Evolutionary conservation across 2,113 vertebrate genomes (phyloP).

Genomic region (Puntigrus tetrazona): DNA sequence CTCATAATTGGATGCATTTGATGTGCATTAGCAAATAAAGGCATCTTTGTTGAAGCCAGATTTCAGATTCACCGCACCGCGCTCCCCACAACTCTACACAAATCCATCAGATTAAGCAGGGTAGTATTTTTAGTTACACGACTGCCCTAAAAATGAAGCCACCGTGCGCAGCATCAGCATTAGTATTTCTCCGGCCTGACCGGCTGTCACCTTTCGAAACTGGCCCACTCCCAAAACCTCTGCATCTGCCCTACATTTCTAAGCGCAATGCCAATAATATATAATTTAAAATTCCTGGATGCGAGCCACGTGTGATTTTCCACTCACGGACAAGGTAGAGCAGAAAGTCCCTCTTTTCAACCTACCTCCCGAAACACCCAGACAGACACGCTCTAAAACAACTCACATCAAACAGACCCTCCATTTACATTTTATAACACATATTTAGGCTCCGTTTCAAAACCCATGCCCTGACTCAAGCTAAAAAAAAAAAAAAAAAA

Average conservation of each 20-base stretch:
- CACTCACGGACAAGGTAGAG: constrained; percentile 37
- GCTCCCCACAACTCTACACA: constrained; percentile 49
- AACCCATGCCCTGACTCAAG: background rate
- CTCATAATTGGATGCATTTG: constrained; percentile 22
- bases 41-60: constrained; percentile 18
- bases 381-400: background rate
- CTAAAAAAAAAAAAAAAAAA: constrained; percentile 34
- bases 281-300: constrained; percentile 64
- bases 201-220: constrained; percentile 44
- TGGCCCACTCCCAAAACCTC: constrained; percentile 41
- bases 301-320: constrained; percentile 30
- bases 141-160: constrained; percentile 42
- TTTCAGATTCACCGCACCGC: constrained; percentile 18
- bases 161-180: constrained; percentile 48
- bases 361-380: background rate
- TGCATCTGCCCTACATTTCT: constrained; percentile 66
- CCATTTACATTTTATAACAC: background rate
- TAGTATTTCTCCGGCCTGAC: constrained; percentile 48
- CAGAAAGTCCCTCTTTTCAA: constrained; percentile 30
- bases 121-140: constrained; percentile 49
- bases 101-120: constrained; percentile 59
- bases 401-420: background rate
- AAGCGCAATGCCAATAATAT: constrained; percentile 49
- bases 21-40: constrained; percentile 36
- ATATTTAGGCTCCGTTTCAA: background rate